A percentile compares a stretch with the other conserved stretches of the same genome.
phyloP scores from a whole-genome alignment of 2,113 vertebrate genomes.

The Osmerus eperlanus region DNA sequence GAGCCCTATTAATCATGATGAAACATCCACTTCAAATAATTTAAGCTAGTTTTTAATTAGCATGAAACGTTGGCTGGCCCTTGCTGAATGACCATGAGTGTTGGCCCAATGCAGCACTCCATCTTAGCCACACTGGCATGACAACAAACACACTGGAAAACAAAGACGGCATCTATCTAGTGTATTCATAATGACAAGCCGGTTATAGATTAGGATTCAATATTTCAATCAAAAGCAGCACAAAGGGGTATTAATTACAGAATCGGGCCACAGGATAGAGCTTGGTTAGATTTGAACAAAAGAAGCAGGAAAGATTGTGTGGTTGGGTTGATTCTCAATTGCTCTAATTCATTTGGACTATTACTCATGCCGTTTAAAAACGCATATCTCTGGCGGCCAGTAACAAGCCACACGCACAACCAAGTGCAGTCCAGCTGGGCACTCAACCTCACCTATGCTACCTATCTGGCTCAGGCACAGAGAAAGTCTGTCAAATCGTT shows the following conservation, averaged over 20 bases:
- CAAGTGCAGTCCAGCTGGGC: no score
- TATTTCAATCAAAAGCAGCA: constrained; percentile 54
- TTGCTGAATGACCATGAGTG: constrained; percentile 35
- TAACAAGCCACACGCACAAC: no score
- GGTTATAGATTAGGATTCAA: constrained; percentile 3
- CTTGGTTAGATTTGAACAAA: not conserved
- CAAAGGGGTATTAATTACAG: constrained; percentile 24
- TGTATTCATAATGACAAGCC: constrained; percentile 19
- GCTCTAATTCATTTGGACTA: no score
- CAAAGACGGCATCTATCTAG: constrained; percentile 46
- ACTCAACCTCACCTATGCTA: no score
- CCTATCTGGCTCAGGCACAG: no score
- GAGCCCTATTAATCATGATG: no score
- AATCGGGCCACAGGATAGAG: not conserved
- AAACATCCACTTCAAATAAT: no score
- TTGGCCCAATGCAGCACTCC: constrained; percentile 36
- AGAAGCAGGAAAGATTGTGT: no score
- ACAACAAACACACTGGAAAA: constrained; percentile 57
- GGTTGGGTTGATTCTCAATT: no score
- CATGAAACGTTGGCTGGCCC: constrained; percentile 63
- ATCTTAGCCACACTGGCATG: constrained; percentile 50
- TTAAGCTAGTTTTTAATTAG: constrained; percentile 39
- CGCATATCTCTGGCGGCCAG: no score
- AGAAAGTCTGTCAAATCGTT: no score
- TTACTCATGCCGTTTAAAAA: no score